Percentiles rank a stretch among this genome's conserved stretches.
Conservation (phyloP, 2,113 vertebrate genomes). For the Dolichotis patagonum region DNA sequence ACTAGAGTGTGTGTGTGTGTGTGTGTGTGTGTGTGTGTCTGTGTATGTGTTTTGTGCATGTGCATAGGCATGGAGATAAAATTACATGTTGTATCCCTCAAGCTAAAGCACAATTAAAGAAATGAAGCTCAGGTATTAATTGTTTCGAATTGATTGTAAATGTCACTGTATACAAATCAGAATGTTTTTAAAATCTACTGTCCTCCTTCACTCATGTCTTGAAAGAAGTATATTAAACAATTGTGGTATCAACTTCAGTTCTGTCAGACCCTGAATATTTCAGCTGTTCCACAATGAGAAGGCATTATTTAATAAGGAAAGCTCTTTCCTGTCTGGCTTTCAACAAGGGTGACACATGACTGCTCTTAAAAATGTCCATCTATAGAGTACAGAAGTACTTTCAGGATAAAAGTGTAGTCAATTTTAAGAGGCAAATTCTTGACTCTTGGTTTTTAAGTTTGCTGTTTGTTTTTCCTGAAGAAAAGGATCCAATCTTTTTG, state of each 20-base stretch:
- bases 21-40: not conserved
- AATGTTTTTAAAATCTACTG: not conserved
- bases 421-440: slow-evolving; percentile 33
- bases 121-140: not conserved
- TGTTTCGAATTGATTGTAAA: not conserved
- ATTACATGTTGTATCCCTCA: slow-evolving; percentile 34
- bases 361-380: not conserved
- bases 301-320: not conserved
- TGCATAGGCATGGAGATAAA: not conserved
- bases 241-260: not conserved
- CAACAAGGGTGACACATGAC: not conserved
- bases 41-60: not conserved
- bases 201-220: not conserved
- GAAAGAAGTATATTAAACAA: not conserved
- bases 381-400: not conserved
- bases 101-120: slow-evolving; percentile 11
- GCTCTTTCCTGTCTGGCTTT: not conserved
- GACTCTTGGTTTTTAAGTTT: not conserved
- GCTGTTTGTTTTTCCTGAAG: not conserved
- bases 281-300: not conserved
- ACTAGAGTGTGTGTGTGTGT: not conserved
- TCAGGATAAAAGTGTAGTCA: not conserved
- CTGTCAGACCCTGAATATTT: not conserved
- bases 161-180: not conserved
- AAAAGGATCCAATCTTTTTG: not conserved